phyloP scores from a whole-genome alignment of 2,888 invertebrate genomes.

The Cheilosia grossa region DNA sequence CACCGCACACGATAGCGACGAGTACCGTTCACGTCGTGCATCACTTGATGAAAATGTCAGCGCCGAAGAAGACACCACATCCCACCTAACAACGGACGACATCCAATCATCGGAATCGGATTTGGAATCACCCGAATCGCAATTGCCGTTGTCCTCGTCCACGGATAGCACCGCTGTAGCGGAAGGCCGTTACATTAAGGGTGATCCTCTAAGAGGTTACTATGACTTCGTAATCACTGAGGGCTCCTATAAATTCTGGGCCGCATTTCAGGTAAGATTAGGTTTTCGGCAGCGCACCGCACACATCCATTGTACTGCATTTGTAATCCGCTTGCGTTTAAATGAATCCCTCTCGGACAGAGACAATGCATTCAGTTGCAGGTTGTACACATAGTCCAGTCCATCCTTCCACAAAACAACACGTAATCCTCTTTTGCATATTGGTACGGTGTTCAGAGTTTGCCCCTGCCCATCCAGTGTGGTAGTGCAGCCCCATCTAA shows the following conservation, averaged over 20 bases:
- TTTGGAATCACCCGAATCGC: constrained; percentile 15
- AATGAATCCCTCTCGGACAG: constrained; percentile 47
- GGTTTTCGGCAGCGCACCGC: constrained; percentile 21
- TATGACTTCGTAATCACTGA: constrained; percentile 95
- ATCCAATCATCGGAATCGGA: constrained; percentile 29
- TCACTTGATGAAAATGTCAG: constrained; percentile 28
- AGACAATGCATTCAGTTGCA: constrained; percentile 16
- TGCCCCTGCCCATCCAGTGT: too few relatives aligned
- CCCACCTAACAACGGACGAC: constrained; percentile 3
- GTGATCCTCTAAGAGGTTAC: constrained; percentile 91
- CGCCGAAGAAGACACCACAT: neutral
- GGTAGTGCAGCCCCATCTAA: constrained; percentile 45
- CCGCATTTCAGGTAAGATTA: constrained; percentile 89
- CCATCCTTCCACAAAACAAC: constrained; percentile 19
- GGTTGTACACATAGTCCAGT: neutral
- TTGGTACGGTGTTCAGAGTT: neutral
- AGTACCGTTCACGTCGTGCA: constrained; percentile 62
- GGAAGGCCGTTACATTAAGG: constrained; percentile 83
- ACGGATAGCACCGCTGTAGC: constrained; percentile 77
- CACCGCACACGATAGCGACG: constrained; percentile 39
- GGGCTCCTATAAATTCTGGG: constrained; percentile 95
- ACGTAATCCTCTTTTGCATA: constrained; percentile 48
- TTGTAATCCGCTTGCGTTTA: constrained; percentile 71
- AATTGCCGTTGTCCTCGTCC: constrained; percentile 27
- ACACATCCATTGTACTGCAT: constrained; percentile 20